A percentile compares a stretch with the other conserved stretches of the same genome.
These are phyloP conservation scores for Tetheella fluctuosa DNA, from an alignment of 2,888 invertebrate species.

Conservation along the genomic window DNA sequence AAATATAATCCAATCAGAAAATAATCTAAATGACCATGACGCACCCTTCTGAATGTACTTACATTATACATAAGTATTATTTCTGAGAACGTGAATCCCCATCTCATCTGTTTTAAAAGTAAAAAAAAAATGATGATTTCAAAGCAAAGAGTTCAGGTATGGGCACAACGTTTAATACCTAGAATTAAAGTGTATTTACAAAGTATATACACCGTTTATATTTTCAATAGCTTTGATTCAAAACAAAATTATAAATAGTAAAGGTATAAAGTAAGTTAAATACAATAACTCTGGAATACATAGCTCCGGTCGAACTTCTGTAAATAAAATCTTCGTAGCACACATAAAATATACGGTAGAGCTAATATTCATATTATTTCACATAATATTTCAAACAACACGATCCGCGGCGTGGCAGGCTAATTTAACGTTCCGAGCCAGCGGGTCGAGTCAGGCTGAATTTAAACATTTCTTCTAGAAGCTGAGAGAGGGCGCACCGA, in stretches of 20 bases:
- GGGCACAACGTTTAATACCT: too few relatives aligned
- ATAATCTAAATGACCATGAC: too few relatives aligned
- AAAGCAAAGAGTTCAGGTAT: too few relatives aligned
- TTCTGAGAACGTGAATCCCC: too few relatives aligned
- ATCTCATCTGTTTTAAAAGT: too few relatives aligned
- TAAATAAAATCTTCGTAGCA: constrained; percentile 15
- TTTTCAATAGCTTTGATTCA: not conserved
- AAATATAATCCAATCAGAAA: too few relatives aligned
- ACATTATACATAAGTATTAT: too few relatives aligned
- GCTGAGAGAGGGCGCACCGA: constrained; percentile 62
- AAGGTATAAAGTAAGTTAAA: not conserved
- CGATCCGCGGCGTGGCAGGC: constrained; percentile 55
- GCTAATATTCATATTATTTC: constrained; percentile 58
- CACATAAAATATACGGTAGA: constrained; percentile 22
- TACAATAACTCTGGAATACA: not conserved
- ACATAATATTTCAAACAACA: constrained; percentile 67
- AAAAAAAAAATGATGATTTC: too few relatives aligned
- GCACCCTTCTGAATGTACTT: too few relatives aligned
- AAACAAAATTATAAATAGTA: not conserved
- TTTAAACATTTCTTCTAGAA: constrained; percentile 70
- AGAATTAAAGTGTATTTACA: too few relatives aligned
- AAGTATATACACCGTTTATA: too few relatives aligned
- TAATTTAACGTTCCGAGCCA: constrained; percentile 70
- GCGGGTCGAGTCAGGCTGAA: constrained; percentile 54
- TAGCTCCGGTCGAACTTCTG: not conserved